Evolutionary conservation across 1,140 invertebrate genomes (phyloP).

Genomic region (Tetramorium parvispinum): DNA sequence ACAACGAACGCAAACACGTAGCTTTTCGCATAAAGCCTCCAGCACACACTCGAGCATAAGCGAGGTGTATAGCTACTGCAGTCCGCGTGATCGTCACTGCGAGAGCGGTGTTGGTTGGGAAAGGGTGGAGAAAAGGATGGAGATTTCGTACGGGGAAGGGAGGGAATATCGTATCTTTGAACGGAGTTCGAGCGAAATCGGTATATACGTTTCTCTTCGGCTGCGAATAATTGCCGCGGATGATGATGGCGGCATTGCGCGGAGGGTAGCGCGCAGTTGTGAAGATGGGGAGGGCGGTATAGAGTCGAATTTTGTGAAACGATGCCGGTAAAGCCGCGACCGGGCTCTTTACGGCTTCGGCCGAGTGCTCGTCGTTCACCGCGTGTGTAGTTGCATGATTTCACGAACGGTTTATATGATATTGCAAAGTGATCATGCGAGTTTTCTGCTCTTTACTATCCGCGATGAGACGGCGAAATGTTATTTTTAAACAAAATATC

Average conservation of each 20-base stretch:
- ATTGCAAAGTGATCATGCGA: neutral
- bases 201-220: slow-evolving; percentile 63
- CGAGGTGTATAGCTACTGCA: slow-evolving; percentile 17
- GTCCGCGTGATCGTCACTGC: slow-evolving; percentile 44
- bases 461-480: neutral
- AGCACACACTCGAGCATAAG: slow-evolving; percentile 46
- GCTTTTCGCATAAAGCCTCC: slow-evolving; percentile 56
- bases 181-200: slow-evolving; percentile 62
- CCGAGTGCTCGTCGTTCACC: neutral
- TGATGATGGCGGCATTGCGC: slow-evolving; percentile 58
- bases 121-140: neutral
- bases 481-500: neutral
- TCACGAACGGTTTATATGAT: neutral
- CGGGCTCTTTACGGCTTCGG: neutral
- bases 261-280: slow-evolving; percentile 4
- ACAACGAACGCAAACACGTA: slow-evolving; percentile 54
- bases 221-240: slow-evolving; percentile 72
- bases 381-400: neutral
- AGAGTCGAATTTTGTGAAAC: slow-evolving; percentile 3
- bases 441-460: neutral
- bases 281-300: neutral
- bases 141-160: neutral
- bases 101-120: neutral
- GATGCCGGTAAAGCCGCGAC: neutral
- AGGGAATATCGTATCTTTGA: slow-evolving; percentile 61